Evolutionary conservation across 2,113 vertebrate genomes (phyloP).

Genomic region (Albula goreensis): DNA sequence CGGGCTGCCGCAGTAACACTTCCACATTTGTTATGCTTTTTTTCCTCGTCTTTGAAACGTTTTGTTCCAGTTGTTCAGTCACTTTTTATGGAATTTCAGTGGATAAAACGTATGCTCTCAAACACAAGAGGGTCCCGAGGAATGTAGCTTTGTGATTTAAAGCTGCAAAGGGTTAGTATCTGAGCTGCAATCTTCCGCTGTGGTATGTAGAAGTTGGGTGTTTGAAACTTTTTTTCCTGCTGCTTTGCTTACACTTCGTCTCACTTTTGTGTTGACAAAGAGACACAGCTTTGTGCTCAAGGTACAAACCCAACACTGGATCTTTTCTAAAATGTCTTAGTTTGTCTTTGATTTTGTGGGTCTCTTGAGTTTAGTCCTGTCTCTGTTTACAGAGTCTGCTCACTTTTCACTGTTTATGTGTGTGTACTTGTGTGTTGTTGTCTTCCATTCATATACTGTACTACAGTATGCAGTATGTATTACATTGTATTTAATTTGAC

Average conservation of each 20-base stretch:
- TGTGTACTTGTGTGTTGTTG: too few species aligned
- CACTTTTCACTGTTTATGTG: too few species aligned
- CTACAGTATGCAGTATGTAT: too few species aligned
- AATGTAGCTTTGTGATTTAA: not conserved
- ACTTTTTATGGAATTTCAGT: not conserved
- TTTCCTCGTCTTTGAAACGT: not conserved
- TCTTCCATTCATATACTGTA: too few species aligned
- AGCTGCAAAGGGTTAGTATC: not conserved
- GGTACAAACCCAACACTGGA: not conserved
- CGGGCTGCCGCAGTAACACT: not conserved
- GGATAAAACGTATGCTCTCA: not conserved
- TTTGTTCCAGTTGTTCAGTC: not conserved
- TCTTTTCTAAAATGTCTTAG: conserved; percentile 7
- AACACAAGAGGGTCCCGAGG: not conserved
- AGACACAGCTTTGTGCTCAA: not conserved
- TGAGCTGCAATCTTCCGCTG: not conserved
- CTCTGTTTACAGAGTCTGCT: too few species aligned
- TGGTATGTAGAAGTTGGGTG: not conserved
- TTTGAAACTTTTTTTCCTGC: not conserved
- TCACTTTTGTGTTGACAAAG: not conserved
- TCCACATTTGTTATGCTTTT: not conserved
- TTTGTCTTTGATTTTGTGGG: not conserved
- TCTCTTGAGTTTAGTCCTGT: not conserved
- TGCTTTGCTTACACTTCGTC: not conserved
- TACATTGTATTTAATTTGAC: too few species aligned